These are phyloP conservation scores for Gymnogyps californianus DNA, from an alignment of 2,113 vertebrate genomes.

Conservation along the genomic window DNA sequence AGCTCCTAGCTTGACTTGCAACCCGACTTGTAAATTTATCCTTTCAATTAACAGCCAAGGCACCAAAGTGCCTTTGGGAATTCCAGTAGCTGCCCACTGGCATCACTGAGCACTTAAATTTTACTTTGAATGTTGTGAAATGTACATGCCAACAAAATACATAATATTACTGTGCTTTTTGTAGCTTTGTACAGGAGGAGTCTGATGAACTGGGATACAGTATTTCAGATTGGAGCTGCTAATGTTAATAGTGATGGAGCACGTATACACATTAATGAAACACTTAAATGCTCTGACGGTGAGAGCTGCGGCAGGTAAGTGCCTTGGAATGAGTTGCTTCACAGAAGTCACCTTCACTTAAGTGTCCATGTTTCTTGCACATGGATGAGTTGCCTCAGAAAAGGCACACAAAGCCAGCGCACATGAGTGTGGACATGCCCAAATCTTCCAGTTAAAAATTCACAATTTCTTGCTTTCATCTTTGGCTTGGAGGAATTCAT, in stretches of 20 bases:
- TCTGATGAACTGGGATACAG: background rate
- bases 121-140: background rate
- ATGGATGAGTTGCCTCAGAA: background rate
- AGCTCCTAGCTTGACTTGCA: background rate
- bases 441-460: background rate
- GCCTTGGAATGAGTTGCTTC: background rate
- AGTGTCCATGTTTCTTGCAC: background rate
- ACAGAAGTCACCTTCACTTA: background rate
- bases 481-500: background rate
- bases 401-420: background rate
- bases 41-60: background rate
- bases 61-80: background rate
- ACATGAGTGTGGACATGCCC: accelerated
- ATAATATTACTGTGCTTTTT: background rate
- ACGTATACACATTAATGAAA: background rate
- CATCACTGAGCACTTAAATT: background rate
- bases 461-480: background rate
- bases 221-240: background rate
- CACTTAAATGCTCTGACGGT: background rate
- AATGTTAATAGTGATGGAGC: background rate
- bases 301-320: background rate
- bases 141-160: background rate
- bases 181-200: background rate
- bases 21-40: background rate
- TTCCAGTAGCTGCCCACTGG: background rate